Evolutionary conservation across 2,888 invertebrate genomes (phyloP).

Genomic region (Lathronympha strigana): DNA sequence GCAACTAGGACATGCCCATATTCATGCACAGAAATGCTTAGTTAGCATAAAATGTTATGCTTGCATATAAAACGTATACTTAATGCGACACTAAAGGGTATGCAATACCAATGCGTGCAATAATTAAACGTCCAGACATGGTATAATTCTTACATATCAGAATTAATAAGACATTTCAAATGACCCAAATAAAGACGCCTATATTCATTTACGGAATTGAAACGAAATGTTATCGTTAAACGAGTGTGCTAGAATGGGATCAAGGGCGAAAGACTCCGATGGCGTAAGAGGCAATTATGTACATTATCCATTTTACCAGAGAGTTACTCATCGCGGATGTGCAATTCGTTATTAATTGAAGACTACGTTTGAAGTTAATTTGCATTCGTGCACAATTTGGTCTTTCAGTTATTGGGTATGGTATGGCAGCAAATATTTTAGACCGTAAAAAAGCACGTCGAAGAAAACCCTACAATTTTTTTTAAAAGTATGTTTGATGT

Average conservation of each 20-base stretch:
- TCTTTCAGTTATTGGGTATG: no score
- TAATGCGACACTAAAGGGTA: background rate
- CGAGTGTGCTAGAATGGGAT: constrained; percentile 30
- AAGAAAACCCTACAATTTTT: no score
- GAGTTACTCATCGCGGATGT: background rate
- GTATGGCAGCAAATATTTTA: no score
- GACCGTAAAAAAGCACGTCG: no score
- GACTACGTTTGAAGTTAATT: background rate
- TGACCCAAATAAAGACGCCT: constrained; percentile 34
- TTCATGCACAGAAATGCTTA: background rate
- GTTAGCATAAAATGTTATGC: constrained; percentile 11
- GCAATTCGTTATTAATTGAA: background rate
- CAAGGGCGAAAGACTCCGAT: constrained; percentile 35
- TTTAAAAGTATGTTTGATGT: no score
- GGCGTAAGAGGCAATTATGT: constrained; percentile 22
- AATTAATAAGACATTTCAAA: constrained; percentile 27
- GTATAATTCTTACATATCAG: background rate
- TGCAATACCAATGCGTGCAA: background rate
- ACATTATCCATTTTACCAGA: constrained; percentile 4
- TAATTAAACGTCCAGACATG: background rate
- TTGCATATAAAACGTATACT: background rate
- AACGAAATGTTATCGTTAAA: constrained; percentile 18
- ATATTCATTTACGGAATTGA: constrained; percentile 31
- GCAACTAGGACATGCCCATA: constrained; percentile 7
- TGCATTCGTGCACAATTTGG: background rate